Percentiles rank a stretch among this genome's conserved stretches.
Evolutionary conservation across 2,797 vertebrate species (phyloP).

Genomic region (Xenopus petersii): DNA sequence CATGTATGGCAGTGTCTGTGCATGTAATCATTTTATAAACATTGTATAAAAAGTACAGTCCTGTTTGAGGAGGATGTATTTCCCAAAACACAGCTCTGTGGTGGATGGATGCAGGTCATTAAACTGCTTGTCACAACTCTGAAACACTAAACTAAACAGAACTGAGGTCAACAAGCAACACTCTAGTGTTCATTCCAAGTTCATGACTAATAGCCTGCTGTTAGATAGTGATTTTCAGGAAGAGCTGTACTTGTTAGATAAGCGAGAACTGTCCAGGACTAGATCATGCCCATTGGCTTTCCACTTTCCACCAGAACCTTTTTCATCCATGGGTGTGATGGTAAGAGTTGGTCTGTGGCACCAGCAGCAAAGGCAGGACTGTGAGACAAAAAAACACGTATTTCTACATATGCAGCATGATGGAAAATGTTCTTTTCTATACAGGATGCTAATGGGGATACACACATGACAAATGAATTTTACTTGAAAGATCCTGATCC

Average conservation of each 20-base stretch:
- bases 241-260: constrained; percentile 86
- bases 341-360: constrained; percentile 71
- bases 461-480: no score
- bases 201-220: neutral
- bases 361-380: constrained; percentile 87
- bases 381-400: neutral
- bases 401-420: no score
- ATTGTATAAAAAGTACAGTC: neutral
- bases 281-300: constrained; percentile 79
- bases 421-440: no score
- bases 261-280: constrained; percentile 80
- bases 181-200: neutral
- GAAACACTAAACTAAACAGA: neutral
- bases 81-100: neutral
- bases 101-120: neutral
- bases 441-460: no score
- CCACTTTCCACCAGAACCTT: constrained; percentile 74
- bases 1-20: constrained; percentile 26
- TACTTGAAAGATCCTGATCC: no score
- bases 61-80: neutral
- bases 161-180: neutral
- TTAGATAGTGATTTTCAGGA: constrained; percentile 57
- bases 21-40: neutral
- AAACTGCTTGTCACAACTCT: neutral
- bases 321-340: constrained; percentile 71